Evolutionary conservation across 2,113 vertebrate genomes (phyloP).

Genomic region (Leucosticte australis): DNA sequence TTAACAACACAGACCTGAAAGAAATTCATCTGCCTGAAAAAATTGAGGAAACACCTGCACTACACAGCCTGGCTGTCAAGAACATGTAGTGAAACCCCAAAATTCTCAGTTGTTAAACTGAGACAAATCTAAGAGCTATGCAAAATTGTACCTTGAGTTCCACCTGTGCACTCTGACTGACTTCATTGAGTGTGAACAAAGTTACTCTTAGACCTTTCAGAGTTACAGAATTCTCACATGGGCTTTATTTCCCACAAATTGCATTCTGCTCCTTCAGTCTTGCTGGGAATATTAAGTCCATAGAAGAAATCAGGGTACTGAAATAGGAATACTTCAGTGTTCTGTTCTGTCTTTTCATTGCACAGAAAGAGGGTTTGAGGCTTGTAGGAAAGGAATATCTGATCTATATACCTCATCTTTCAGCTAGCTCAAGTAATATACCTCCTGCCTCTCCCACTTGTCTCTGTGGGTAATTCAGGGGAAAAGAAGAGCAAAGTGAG

Average conservation of each 20-base stretch:
- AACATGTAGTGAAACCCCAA: not conserved
- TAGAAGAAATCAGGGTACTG: not conserved
- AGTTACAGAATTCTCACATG: not conserved
- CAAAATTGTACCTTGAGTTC: not conserved
- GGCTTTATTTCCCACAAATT: not conserved
- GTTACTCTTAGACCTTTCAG: not conserved
- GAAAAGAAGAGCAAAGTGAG: not conserved
- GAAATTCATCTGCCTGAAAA: not conserved
- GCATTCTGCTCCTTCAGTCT: not conserved
- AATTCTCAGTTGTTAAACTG: not conserved
- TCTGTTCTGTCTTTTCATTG: not conserved
- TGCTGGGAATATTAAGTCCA: not conserved
- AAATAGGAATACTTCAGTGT: not conserved
- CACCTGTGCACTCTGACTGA: not conserved
- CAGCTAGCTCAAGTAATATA: not conserved
- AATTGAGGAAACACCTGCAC: not conserved
- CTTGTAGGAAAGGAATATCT: not conserved
- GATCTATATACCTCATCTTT: not conserved
- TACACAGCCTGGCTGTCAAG: not conserved
- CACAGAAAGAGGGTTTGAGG: not conserved
- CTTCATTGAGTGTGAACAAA: not conserved
- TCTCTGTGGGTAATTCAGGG: not conserved
- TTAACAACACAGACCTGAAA: not conserved
- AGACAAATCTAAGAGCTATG: not conserved
- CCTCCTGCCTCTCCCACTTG: not conserved